Evolutionary conservation across 2,888 invertebrate species (phyloP).

Genomic region (Heliothis peltigera): DNA sequence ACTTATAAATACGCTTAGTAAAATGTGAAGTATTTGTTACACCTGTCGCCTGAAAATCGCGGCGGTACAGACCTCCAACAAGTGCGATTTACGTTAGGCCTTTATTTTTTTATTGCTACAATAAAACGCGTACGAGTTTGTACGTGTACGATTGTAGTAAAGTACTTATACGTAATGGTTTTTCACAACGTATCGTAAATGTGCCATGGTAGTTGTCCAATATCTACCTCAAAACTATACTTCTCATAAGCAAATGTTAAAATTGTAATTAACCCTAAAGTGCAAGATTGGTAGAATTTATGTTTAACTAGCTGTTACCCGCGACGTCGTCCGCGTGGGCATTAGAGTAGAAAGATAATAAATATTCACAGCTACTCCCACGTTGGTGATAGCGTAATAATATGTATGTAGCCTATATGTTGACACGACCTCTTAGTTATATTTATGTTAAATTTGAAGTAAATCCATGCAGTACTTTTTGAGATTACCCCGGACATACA

Average conservation of each 20-base stretch:
- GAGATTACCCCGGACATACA: too few relatives aligned
- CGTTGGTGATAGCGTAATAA: too few relatives aligned
- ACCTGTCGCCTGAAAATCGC: neutral
- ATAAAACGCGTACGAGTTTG: slow-evolving; percentile 2
- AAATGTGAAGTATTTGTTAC: neutral
- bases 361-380: too few relatives aligned
- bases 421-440: too few relatives aligned
- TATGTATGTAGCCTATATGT: too few relatives aligned
- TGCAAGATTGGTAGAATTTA: too few relatives aligned
- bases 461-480: too few relatives aligned
- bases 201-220: neutral
- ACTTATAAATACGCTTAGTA: neutral
- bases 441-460: too few relatives aligned
- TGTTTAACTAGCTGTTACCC: too few relatives aligned
- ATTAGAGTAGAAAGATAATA: too few relatives aligned
- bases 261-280: neutral
- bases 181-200: slow-evolving; percentile 1
- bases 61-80: neutral
- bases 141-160: neutral
- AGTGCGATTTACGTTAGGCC: neutral
- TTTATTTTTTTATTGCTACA: slow-evolving; percentile 1
- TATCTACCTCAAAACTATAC: neutral
- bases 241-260: neutral
- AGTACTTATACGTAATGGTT: neutral
- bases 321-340: too few relatives aligned